A percentile compares a stretch with the other conserved stretches of the same genome.
Evolutionary conservation across 2,113 vertebrate species (phyloP).

Genomic region (Ctenodactylus gundi): DNA sequence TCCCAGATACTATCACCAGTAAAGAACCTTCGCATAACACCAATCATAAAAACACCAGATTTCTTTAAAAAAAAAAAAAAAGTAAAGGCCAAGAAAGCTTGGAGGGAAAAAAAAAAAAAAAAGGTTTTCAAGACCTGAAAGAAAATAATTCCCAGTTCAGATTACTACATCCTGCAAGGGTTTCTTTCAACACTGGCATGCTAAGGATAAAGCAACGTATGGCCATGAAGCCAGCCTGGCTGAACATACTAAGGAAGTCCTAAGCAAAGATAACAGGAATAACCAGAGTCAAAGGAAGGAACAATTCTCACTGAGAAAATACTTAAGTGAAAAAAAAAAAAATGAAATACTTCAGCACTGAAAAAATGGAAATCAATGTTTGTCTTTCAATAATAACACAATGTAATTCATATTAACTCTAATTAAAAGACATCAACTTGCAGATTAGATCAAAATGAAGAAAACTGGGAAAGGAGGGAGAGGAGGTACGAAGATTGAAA

Average conservation of each 20-base stretch:
- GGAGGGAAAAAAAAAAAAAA: background rate
- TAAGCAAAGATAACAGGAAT: background rate
- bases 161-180: no score
- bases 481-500: background rate
- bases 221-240: background rate
- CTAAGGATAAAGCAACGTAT: background rate
- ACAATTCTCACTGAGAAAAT: background rate
- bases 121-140: background rate
- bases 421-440: background rate
- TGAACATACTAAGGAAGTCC: background rate
- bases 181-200: no score
- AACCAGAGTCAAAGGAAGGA: background rate
- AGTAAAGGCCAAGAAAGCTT: background rate
- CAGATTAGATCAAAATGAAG: background rate
- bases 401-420: background rate
- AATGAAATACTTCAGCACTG: background rate
- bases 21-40: background rate
- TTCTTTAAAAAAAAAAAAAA: background rate
- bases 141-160: background rate
- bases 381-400: background rate
- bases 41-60: background rate
- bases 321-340: background rate
- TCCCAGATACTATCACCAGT: background rate
- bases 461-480: background rate
- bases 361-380: background rate